Evolutionary conservation across 2,113 vertebrate genomes (phyloP).

Genomic region (Eulacestoma nigropectus): DNA sequence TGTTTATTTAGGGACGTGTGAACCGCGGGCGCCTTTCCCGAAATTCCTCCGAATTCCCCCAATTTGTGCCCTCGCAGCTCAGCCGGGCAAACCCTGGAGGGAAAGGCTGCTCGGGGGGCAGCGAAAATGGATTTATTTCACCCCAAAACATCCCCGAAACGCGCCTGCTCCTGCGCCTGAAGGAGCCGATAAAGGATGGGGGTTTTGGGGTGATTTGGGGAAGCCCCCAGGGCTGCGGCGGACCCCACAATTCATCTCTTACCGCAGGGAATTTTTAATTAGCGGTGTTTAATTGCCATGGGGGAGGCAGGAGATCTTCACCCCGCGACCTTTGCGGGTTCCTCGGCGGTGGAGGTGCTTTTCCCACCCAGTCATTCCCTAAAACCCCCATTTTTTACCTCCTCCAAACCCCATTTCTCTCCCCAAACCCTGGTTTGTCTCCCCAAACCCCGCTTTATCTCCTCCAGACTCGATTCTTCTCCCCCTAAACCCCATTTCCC

Average conservation of each 20-base stretch:
- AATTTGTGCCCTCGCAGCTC: background rate
- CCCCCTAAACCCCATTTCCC: background rate
- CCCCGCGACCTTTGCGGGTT: background rate
- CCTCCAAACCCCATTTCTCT: background rate
- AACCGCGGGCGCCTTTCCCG: background rate
- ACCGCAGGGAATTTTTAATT: background rate
- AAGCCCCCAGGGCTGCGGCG: background rate
- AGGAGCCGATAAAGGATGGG: too few relatives aligned
- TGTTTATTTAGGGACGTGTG: background rate
- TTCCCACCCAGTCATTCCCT: background rate
- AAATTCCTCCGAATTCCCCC: background rate
- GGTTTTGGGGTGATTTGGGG: background rate
- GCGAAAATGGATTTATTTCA: background rate
- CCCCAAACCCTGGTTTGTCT: background rate
- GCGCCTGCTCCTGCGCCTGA: accelerated
- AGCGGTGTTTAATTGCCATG: background rate
- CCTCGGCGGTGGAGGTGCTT: background rate
- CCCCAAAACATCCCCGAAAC: background rate
- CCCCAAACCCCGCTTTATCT: background rate
- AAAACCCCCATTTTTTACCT: background rate
- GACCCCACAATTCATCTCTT: too few relatives aligned
- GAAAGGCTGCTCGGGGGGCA: background rate
- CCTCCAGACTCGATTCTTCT: background rate
- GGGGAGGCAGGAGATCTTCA: background rate
- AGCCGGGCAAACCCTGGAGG: background rate